Evolutionary conservation across 2,888 invertebrate genomes (phyloP), one percentile per base, ranked within the genome.

Genomic region (Oligia fasciuncula): DNA sequence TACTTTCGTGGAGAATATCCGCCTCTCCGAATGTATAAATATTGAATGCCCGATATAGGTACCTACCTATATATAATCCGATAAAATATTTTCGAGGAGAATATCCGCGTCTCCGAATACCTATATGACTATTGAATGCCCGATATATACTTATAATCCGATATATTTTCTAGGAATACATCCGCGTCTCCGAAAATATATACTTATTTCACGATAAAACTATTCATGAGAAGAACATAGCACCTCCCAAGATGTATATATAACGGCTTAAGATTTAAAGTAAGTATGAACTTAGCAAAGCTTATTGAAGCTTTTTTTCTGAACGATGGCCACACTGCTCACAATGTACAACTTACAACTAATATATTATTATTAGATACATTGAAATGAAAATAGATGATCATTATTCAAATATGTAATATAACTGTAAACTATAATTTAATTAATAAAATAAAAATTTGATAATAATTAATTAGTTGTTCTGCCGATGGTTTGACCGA

Each of bases 341-440:
- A 5, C 35, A 46, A 46, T 76, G n/a, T 77, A 46, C n/a, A 77
- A 57, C 77, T 40, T 77, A 49, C 11, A 40, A 40, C 46, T 14
- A 57, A 54, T 54, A 17, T 57, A 57, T 9, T 46, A 54, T 29
- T 62, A 63, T 51, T n/a, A 51, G 6, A 35, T 77, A 46, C 29
- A 69, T 51, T 69, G 69, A 78, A 69, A 78, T 79, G 68, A 69
- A 78, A 78, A n/a, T 62, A 78, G 51, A 54, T 29, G 5, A 75
- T 14, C n/a, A 19, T 51, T n/a, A 6, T 80, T 57, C 13, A 43
- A 40, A 57, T 40, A 49, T 29, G 2, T 29, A 14, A 23, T 40
- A 29, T 29, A 40, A 49, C 23, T 23, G 19, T 29, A 23, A 57
- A 11, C 17, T 49, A 19, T 13, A 51, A 2, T 35, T 46, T 43